A percentile compares a stretch with the other conserved stretches of the same genome.
These are phyloP conservation scores for Leucophenga varia DNA, from an alignment of 1,140 invertebrate genomes.

Conservation along the genomic window DNA sequence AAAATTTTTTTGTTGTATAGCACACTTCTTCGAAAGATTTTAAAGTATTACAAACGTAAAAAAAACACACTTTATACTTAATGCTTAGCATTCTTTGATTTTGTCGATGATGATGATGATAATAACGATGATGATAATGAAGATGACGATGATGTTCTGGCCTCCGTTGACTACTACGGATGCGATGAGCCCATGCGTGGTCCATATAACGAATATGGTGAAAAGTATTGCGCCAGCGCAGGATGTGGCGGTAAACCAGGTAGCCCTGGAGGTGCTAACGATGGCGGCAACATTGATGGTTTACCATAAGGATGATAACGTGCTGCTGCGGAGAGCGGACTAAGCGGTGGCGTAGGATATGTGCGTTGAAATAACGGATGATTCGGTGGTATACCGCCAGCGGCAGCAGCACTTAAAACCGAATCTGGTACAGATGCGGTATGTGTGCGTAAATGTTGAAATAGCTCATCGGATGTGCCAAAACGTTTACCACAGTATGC, in stretches of 20 bases:
- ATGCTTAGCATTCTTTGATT: too few relatives aligned
- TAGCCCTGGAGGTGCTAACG: slow-evolving; percentile 58
- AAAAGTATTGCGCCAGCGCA: slow-evolving; percentile 75
- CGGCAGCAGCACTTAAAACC: slow-evolving; percentile 59
- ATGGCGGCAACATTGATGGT: slow-evolving; percentile 63
- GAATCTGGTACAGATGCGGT: slow-evolving; percentile 66
- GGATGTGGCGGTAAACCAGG: slow-evolving; percentile 66
- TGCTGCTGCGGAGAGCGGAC: slow-evolving; percentile 73
- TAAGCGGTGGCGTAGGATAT: slow-evolving; percentile 86
- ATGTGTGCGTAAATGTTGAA: slow-evolving; percentile 87
- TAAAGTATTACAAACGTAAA: too few relatives aligned
- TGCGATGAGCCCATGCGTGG: slow-evolving; percentile 75
- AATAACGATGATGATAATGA: too few relatives aligned
- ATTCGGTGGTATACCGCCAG: slow-evolving; percentile 59
- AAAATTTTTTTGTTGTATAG: slow-evolving; percentile 28
- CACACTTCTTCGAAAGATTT: slow-evolving; percentile 16
- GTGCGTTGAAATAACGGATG: slow-evolving; percentile 71
- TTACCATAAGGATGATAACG: slow-evolving; percentile 87
- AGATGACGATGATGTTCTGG: neutral
- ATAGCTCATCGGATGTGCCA: slow-evolving; percentile 81
- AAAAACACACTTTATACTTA: too few relatives aligned
- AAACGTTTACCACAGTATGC: slow-evolving; percentile 91
- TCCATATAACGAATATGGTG: slow-evolving; percentile 84
- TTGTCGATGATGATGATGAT: too few relatives aligned
- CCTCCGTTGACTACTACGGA: slow-evolving; percentile 58